Evolutionary conservation across 2,888 invertebrate species (phyloP), one percentile per base, ranked within the genome.

Genomic region (Siphlonurus alternatus): DNA sequence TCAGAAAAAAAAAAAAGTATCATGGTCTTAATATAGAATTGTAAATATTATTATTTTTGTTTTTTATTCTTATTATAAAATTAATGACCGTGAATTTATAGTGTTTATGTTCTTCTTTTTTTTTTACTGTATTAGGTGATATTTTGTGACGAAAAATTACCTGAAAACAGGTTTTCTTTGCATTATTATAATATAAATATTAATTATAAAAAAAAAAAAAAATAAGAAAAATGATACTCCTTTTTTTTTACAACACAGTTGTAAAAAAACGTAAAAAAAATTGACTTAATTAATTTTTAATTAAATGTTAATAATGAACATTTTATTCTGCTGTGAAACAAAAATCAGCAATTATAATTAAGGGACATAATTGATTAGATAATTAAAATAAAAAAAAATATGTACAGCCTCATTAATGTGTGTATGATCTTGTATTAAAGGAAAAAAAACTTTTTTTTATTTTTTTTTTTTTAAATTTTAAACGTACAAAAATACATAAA

Each of bases 291-390:
- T 60, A 60, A 19, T 60, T 60, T 60, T 60, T 59, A 59, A 59
- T 20, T 59, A 59, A 20, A 59, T 59, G 59, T 59, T 59, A 59
- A 60, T 20, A 22, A 60, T 23, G 20, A 60, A 19, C 24, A 20
- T 59, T 59, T 20, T 20, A 20, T 19, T 60, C 22, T 23, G 60
- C 60, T 23, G 24, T 60, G 24, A 60, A 60, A 23, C n/a, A 60
- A 60, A 23, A 60, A 15, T 60, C 22, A 23, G 59, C 19, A 59
- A 22, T 23, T 24, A 3, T n/a, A 60, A 38, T 38, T 38, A 38
- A 38, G 38, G 38, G 38, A 38, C 15, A 38, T 10, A 38, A n/a
- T n/a, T 73, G 71, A 70, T 71, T 70, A 70, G 70, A 69, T 69
- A 68, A 62, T 61, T 60, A 62, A 61, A 67, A 66, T 64, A 67